Conservation (phyloP, 2,113 vertebrate species). For the Nannobrachium achirus region DNA sequence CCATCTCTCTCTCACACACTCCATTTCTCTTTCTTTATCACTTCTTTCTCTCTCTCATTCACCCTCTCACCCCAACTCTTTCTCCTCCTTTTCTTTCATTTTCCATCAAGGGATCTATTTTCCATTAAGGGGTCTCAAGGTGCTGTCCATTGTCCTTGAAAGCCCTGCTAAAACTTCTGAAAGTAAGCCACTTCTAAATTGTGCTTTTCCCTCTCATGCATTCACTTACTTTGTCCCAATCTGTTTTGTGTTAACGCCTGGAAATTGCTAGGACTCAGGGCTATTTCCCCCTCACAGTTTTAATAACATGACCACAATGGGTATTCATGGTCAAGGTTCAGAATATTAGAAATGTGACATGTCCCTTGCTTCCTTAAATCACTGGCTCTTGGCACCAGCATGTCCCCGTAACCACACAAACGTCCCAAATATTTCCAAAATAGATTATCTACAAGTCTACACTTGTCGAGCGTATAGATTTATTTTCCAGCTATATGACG, state of each 20-base stretch:
- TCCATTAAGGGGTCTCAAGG: slow-evolving; percentile 11
- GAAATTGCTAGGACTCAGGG: not conserved
- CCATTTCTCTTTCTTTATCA: not conserved
- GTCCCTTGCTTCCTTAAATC: slow-evolving; percentile 10
- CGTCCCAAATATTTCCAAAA: too few species aligned
- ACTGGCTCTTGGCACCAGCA: not conserved
- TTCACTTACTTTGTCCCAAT: slow-evolving; percentile 23
- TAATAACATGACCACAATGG: slow-evolving; percentile 10
- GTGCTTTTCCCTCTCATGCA: slow-evolving; percentile 8
- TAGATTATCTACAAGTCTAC: too few species aligned
- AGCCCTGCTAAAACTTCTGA: slow-evolving; percentile 26
- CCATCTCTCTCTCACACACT: not conserved
- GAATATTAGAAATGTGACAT: slow-evolving; percentile 6
- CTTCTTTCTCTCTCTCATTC: not conserved
- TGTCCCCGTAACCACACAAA: not conserved
- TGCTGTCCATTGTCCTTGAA: slow-evolving; percentile 20
- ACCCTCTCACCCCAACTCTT: slow-evolving; percentile 1
- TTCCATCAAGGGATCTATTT: slow-evolving; percentile 39
- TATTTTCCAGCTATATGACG: too few species aligned
- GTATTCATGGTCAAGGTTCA: slow-evolving; percentile 11
- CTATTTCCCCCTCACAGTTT: slow-evolving; percentile 5
- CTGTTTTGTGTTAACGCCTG: slow-evolving; percentile 12
- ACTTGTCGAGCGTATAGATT: too few species aligned
- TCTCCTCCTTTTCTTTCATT: slow-evolving; percentile 6
- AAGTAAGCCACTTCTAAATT: slow-evolving; percentile 23